phyloP scores from a whole-genome alignment of 1,140 invertebrate species.

The Drosophila lowei region DNA sequence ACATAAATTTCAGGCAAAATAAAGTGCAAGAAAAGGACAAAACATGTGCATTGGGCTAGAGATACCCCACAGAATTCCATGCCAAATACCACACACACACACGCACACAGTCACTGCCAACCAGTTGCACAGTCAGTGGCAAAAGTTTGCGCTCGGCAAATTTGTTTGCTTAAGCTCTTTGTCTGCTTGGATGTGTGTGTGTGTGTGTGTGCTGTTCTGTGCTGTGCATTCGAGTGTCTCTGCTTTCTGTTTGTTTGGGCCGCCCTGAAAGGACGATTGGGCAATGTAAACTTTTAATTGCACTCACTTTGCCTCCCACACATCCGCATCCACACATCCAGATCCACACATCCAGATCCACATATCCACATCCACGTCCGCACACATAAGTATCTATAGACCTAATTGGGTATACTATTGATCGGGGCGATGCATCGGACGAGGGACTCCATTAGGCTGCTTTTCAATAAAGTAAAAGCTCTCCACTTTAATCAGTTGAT shows the following conservation, averaged over 20 bases:
- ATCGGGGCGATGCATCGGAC: slow-evolving; percentile 1
- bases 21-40: slow-evolving; percentile 27
- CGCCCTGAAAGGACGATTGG: slow-evolving; percentile 39
- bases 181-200: not conserved
- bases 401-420: slow-evolving; percentile 37
- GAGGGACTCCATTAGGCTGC: slow-evolving; percentile 17
- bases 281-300: slow-evolving; percentile 59
- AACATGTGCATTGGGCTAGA: slow-evolving; percentile 52
- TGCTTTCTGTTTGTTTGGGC: slow-evolving; percentile 6
- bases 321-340: not conserved
- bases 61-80: not conserved
- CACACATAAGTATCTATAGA: not conserved
- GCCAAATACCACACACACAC: not conserved
- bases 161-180: slow-evolving; percentile 50
- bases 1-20: slow-evolving; percentile 68
- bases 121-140: slow-evolving; percentile 49
- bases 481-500: not conserved
- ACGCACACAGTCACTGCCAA: slow-evolving; percentile 11
- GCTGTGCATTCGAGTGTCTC: too few species aligned
- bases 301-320: slow-evolving; percentile 49
- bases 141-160: slow-evolving; percentile 63
- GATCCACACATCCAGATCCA: slow-evolving; percentile 5
- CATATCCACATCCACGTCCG: not conserved
- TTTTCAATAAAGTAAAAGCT: slow-evolving; percentile 20
- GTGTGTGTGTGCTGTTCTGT: slow-evolving; percentile 2